Evolutionary conservation across 2,888 invertebrate genomes (phyloP).

Genomic region (Junonia oenone): DNA sequence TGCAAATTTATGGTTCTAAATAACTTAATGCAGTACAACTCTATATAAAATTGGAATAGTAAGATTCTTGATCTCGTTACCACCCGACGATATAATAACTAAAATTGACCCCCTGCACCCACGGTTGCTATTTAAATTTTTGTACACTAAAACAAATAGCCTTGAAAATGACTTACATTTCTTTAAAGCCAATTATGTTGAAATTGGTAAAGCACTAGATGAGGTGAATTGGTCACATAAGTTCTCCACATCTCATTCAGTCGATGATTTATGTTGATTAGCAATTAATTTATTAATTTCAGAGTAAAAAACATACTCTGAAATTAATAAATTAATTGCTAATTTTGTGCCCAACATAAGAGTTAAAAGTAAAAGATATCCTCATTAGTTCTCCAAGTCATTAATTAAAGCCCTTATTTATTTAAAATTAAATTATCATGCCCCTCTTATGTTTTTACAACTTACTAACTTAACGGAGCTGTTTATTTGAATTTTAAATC

Average conservation of each 20-base stretch:
- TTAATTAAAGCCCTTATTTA: background rate
- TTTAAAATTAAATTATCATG: no score
- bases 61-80: background rate
- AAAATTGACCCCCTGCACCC: background rate
- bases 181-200: background rate
- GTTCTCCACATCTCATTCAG: background rate
- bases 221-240: background rate
- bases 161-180: background rate
- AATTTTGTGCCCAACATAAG: background rate
- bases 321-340: background rate
- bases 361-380: background rate
- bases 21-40: background rate
- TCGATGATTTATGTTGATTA: no score
- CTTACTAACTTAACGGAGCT: no score
- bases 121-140: background rate
- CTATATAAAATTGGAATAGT: background rate
- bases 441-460: no score
- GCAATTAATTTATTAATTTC: no score
- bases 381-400: background rate
- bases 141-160: background rate
- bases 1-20: background rate
- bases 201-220: background rate
- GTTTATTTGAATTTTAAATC: no score
- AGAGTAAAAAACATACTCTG: no score
- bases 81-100: background rate